Evolutionary conservation across 2,113 vertebrate species (phyloP), one percentile per base, ranked within the genome.

Genomic region (Mesembrinibis cayennensis): DNA sequence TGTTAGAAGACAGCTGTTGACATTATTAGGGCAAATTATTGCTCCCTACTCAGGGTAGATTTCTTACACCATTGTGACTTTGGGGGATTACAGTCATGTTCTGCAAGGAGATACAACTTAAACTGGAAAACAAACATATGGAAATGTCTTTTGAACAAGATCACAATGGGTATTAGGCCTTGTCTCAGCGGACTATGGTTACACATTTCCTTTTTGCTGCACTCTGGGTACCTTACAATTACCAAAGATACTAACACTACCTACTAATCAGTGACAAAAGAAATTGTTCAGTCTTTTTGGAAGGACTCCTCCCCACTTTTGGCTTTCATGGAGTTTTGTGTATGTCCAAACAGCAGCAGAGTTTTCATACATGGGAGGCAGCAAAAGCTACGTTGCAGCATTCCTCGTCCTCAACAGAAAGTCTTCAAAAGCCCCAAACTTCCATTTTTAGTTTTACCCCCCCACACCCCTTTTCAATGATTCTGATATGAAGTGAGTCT

Each of bases 1-100:
- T 82, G 70, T 91, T 93, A 84, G 44, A 67, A 86, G 89, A 66
- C 85, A 95, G 91, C 82, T 94, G 96, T 73, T 96, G 93, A 79
- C 62, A 90, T 55, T 65, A 95, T 71, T 63, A 95, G 94, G 67
- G 80, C 63, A 89, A 95, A 94, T 72, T 90, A 72, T 29, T 77
- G 59, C 78, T 96, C 52, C 73, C 23, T 47, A 3, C 78, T 80
- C 53, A 11, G 61, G 44, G 61, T 49, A 83, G 55, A 77, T 94
- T 86, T 89, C 82, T 87, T 83, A 53, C 44, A 92, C 52, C n/a
- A 22, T 13, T 65, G 63, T 77, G 87, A 53, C 78, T 89, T 78
- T 34, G 61, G 59, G 63, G 74, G 69, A 74, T 91, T 82, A 78
- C 56, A 78, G 56, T 58, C 30, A 3, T 40, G 36, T 77, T 73